Evolutionary conservation across 2,888 invertebrate genomes (phyloP), one percentile per base, ranked within the genome.

Genomic region (Hermaeophaga mercurialis): DNA sequence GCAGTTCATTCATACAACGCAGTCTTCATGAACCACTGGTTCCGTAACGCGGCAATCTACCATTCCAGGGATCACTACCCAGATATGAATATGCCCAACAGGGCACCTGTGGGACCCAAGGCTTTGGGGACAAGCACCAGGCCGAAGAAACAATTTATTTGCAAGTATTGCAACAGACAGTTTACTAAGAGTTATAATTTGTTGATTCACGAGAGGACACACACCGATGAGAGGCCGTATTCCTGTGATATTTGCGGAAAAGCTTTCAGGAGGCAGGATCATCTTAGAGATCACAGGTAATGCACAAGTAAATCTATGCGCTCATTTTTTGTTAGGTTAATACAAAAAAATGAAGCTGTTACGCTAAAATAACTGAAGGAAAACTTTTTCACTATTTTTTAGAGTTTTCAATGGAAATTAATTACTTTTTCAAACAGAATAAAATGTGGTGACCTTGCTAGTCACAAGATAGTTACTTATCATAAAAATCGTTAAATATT

Each of bases 151-250:
- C 88, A 97, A 80, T 97, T 96, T 80, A 96, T 98, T 73, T 98
- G 97, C 84, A 94, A 95, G 80, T 97, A 91, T 80, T 98, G 98
- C 81, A 90, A 93, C 75, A 86, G 97, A 28, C 94, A 96, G 75
- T 98, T 98, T 80, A 97, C 96, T 64, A 98, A 98, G 79, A 94
- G 95, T 44, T 98, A 98, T 83, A 98, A 98, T 78, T 83, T 98
- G 69, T 84, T 97, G 71, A 98, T 98, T 68, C 97, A 98, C 78
- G 97, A 96, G 77, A 84, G 96, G 71, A 98, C 96, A 1, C 97
- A 97, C 77, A 97, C 96, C 28, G 95, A 96, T 75, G 96, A 97
- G 79, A 83, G 96, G 59, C 96, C 96, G 8, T 97, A 95, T 78
- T 91, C 93, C 33, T 96, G 96, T 77, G 96, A 96, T 77, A 93